Base-by-base conservation (phyloP, 2,113 vertebrate species). In the Galeopterus variegatus region DNA sequence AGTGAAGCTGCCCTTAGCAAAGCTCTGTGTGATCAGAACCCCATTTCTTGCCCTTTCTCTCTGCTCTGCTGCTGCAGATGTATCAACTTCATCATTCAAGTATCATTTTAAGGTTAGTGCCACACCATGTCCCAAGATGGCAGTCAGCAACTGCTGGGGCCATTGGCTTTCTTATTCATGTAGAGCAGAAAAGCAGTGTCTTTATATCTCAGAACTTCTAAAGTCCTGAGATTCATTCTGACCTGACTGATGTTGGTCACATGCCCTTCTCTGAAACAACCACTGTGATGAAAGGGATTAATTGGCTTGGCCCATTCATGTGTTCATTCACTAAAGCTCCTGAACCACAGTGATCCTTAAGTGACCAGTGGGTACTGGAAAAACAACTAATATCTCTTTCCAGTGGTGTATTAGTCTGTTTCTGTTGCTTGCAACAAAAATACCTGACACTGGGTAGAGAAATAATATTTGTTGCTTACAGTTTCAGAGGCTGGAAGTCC, bases 181-280 rank as follows among this genome's bases (percentile, higher is more conserved):
- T 23, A 36, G 88, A 70, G 67, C 17, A 88, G 50, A 64, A 70
- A 58, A 83, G n/a, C 48, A 77, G 48, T 15, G 52, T 83, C 62
- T 62, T 13, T 26, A 83, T 77, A 5, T 67, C 48, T 96, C 77
- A 69, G 62, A 64, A 85, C 58, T 80, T 96, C 67, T 72, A 77
- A 56, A 83, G 31, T 50, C 12, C 64, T 88, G 69, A 52, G 64
- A 52, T 56, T 75, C 56, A 26, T 77, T 91, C 60, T 81, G 67
- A 54, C 12, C 21, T 56, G 26, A 41, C 5, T 28, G 41, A 54
- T 69, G 48, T 84, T n/a, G 50, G 21, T 48, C 54, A 41, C 8
- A 26, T 50, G 33, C 19, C 33, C 13, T 36, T 2, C 33, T 60
- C 56, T 75, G 65, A 77, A 60, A 80, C 18, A 65, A 28, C 88